These are phyloP conservation scores for Tamandua tetradactyla DNA, from an alignment of 2,797 vertebrate species.

Conservation along the genomic window DNA sequence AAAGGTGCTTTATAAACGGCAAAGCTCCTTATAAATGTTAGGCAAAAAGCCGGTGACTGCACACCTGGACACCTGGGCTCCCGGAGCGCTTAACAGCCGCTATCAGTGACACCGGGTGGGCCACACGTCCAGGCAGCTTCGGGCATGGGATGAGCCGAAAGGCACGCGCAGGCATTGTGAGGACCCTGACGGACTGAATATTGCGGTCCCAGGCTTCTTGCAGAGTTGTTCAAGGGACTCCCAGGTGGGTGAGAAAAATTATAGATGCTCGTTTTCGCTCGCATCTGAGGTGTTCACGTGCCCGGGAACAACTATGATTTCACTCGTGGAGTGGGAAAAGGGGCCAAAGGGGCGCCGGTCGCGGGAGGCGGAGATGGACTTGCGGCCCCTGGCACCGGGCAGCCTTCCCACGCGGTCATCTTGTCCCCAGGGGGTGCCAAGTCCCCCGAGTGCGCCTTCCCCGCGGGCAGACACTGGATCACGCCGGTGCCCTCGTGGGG, in stretches of 20 bases:
- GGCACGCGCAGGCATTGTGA: fast-evolving
- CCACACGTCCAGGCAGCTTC: neutral
- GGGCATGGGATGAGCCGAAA: neutral
- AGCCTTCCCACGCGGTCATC: fast-evolving
- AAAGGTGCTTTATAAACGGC: neutral
- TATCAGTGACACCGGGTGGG: neutral
- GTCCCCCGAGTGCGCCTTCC: neutral
- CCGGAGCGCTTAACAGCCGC: neutral
- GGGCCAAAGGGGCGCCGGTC: neutral
- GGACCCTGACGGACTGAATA: neutral
- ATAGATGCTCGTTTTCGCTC: neutral
- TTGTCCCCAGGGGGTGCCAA: fast-evolving
- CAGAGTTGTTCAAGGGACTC: neutral
- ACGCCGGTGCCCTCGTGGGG: too few relatives aligned
- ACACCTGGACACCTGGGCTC: neutral
- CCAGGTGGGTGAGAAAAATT: neutral
- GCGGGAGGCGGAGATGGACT: too few relatives aligned
- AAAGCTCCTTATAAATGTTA: neutral
- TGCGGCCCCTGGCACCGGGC: neutral
- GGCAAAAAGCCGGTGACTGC: neutral
- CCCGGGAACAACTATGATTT: neutral
- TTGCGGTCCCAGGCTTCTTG: neutral
- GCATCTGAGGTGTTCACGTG: neutral
- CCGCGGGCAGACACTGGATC: neutral
- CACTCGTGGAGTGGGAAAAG: neutral